Percentiles rank a stretch among this genome's conserved stretches.
These are phyloP conservation scores for Conus ventricosus DNA, from an alignment of 1,140 invertebrate species.

Conservation along the genomic window DNA sequence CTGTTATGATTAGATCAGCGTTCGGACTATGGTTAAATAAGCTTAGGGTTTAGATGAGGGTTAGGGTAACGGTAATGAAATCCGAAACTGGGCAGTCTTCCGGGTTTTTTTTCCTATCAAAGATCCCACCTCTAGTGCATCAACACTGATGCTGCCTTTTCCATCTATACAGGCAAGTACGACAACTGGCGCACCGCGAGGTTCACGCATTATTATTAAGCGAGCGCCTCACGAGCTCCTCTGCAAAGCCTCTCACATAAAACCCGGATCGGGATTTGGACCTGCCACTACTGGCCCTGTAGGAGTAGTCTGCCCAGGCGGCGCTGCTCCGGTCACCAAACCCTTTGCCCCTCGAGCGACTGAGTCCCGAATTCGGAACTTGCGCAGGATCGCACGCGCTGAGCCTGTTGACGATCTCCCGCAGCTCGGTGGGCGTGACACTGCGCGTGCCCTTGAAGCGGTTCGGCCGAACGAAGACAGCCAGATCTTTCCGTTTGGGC, in stretches of 20 bases:
- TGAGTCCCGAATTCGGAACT: constrained; percentile 5
- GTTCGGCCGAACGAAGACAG: neutral
- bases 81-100: no score
- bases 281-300: neutral
- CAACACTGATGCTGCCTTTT: no score
- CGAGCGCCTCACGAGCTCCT: neutral
- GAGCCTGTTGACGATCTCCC: neutral
- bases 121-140: no score
- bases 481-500: neutral
- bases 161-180: no score
- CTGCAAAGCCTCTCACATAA: neutral
- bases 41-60: no score
- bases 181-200: no score
- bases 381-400: constrained; percentile 3
- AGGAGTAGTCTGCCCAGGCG: no score
- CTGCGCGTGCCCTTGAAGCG: constrained; percentile 19
- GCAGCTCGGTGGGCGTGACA: neutral
- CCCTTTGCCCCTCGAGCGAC: neutral
- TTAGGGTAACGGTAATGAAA: no score
- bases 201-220: neutral
- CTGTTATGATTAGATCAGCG: no score
- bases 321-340: neutral
- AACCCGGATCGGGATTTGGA: neutral
- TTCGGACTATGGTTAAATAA: no score
- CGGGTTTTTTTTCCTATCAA: no score